Evolutionary conservation across 2,888 invertebrate species (phyloP).

Genomic region (Blera fallax): DNA sequence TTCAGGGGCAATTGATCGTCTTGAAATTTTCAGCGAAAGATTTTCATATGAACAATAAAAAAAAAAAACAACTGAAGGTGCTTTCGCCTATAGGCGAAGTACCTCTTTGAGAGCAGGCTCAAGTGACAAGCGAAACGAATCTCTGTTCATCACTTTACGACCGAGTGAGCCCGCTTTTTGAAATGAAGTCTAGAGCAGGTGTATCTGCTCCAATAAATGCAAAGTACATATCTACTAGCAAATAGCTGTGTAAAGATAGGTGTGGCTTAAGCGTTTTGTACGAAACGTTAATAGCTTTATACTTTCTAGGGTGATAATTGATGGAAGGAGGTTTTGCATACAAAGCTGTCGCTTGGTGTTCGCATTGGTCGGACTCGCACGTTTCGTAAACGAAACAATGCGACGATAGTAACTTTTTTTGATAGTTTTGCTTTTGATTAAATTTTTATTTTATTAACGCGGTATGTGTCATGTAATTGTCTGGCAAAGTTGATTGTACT

Average conservation of each 20-base stretch:
- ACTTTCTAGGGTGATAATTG: slow-evolving; percentile 43
- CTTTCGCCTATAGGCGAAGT: background rate
- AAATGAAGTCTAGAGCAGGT: background rate
- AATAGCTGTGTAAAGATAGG: background rate
- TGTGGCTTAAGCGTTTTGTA: background rate
- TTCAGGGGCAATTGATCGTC: slow-evolving; percentile 36
- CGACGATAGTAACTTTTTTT: too few relatives aligned
- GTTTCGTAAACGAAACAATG: slow-evolving; percentile 8
- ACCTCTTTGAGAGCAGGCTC: background rate
- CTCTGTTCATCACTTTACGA: background rate
- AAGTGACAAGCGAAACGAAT: background rate
- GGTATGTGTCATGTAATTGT: slow-evolving; percentile 12
- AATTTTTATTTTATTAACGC: background rate
- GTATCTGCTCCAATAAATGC: slow-evolving; percentile 17
- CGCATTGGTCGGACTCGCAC: background rate
- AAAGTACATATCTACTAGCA: background rate
- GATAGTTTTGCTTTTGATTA: slow-evolving; percentile 6
- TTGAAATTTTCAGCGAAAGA: slow-evolving; percentile 3
- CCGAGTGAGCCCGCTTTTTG: background rate
- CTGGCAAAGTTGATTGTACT: background rate
- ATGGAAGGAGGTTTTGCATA: slow-evolving; percentile 20
- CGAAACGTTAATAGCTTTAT: background rate
- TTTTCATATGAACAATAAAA: background rate
- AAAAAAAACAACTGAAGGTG: background rate
- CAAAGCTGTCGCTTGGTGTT: slow-evolving; percentile 21